Conservation (phyloP, 2,888 invertebrate genomes). For the Meganola albula region DNA sequence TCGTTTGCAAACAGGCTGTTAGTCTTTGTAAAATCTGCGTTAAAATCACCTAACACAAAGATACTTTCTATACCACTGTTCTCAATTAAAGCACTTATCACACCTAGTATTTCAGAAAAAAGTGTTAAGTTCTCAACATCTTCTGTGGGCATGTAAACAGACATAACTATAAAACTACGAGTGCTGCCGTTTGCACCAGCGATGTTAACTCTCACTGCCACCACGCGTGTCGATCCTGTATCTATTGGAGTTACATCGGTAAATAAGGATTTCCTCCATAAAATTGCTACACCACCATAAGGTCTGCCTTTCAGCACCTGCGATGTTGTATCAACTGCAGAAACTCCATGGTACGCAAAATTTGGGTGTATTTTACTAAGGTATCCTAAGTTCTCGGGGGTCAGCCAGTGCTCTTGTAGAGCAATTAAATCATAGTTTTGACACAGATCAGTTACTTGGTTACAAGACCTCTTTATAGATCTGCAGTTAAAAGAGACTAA, state of each 20-base stretch:
- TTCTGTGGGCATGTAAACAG: conserved; percentile 8
- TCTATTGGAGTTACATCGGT: background rate
- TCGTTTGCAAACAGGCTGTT: conserved; percentile 5
- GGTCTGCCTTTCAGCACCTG: conserved; percentile 3
- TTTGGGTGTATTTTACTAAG: background rate
- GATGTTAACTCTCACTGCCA: background rate
- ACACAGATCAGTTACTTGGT: background rate
- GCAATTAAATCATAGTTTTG: conserved; percentile 1
- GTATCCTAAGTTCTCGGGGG: conserved; percentile 1
- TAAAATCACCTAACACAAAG: conserved; percentile 7
- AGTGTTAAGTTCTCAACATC: conserved; percentile 5
- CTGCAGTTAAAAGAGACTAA: conserved; percentile 1
- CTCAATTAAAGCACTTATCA: conserved; percentile 7
- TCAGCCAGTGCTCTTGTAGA: conserved; percentile 3
- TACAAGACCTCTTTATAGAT: conserved; percentile 1
- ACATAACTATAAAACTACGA: conserved; percentile 7
- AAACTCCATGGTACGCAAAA: conserved; percentile 3
- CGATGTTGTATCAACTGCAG: background rate
- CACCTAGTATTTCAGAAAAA: conserved; percentile 8
- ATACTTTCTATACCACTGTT: conserved; percentile 2
- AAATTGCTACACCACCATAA: background rate
- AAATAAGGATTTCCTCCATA: background rate
- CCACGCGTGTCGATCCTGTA: background rate
- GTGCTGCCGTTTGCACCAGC: too few species aligned
- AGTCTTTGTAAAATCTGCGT: conserved; percentile 4